Evolutionary conservation across 2,888 invertebrate genomes (phyloP), one percentile per base, ranked within the genome.

Genomic region (Chrysina gloriosa): DNA sequence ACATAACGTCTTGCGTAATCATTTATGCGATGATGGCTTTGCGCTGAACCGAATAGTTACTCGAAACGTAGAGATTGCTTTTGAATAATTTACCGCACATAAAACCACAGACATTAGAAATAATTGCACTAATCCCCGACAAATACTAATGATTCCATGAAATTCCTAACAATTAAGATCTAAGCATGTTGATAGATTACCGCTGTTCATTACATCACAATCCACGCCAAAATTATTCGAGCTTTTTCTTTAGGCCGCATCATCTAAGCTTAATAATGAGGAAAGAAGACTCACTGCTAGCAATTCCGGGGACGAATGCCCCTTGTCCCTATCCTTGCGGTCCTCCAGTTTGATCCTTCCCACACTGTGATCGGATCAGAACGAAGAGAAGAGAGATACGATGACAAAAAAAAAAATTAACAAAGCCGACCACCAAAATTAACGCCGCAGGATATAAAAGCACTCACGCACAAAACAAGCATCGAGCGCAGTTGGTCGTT

Each of bases 221-320:
- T 31, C 31, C 31, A 31, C 29, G 31, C 16, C 16, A 25, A 29
- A 11, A 31, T 31, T 52, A 34, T n/a, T 16, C 34, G 7, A 50
- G 31, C 29, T 2, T 52, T n/a, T n/a, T n/a, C n/a, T n/a, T 31
- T 31, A 52, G 19, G 3, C 9, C 31, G 31, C 34, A 45, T 42
- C n/a, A n/a, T n/a, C 56, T 65, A 14, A 19, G 47, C 4, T 56
- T 25, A 29, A 42, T 52, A 21, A 34, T 65, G 39, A 47, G 14
- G 14, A 42, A 56, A 65, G 34, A 27, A 34, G 31, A 83, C 84
- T 84, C 81, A 84, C 84, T 70, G 83, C 80, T 73, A 84, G 76
- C 70, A 83, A 78, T 77, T 83, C 83, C 63, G 83, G 83, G 79
- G 84, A 82, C 74, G 82, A 79, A 77, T 82, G 82, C 78, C 83